Evolutionary conservation across 2,797 vertebrate genomes (phyloP), one percentile per base, ranked within the genome.

Genomic region (Morus bassanus): DNA sequence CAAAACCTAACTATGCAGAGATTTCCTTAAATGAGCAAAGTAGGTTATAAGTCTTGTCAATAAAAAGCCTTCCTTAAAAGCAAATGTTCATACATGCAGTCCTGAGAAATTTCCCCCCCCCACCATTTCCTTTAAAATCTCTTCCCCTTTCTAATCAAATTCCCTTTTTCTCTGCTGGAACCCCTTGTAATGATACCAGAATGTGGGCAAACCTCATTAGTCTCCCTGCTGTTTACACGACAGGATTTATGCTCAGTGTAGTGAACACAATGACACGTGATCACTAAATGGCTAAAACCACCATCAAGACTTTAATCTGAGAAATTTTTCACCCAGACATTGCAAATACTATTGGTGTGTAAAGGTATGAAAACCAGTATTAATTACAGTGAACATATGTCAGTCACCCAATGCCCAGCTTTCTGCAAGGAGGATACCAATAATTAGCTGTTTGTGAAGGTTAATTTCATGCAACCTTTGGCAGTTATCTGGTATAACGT

Each of bases 381-480:
- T 95, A 97, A 98, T 98, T 98, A 98, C 94, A 97, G 95, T 78
- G 69, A 97, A 98, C 85, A 88, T 77, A 80, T 73, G 94, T 95
- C 97, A 93, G 94, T 95, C 97, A 93, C 28, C 75, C 92, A 45
- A 11, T 56, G 85, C 88, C 79, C 85, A 60, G 94, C 85, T 85
- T 80, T 96, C 92, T 95, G 97, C 96, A 89, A 93, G 98, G 96
- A 98, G 97, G 96, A 96, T 96, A 97, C 96, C 98, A 98, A 98
- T 98, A 98, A 98, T 98, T 96, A 97, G 94, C 97, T 96, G 96
- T 97, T 98, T 97, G 97, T 65, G 63, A 97, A 97, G 97, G 97
- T 96, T 98, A 98, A 98, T 98, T 98, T 98, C 98, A 98, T 96
- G 97, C 98, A 99, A 98, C 97, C 98, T 98, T 98, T 94, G 93